These are phyloP conservation scores for Pseudococcus jackbeardsleyi DNA, from an alignment of 2,888 invertebrate genomes.

Conservation along the genomic window DNA sequence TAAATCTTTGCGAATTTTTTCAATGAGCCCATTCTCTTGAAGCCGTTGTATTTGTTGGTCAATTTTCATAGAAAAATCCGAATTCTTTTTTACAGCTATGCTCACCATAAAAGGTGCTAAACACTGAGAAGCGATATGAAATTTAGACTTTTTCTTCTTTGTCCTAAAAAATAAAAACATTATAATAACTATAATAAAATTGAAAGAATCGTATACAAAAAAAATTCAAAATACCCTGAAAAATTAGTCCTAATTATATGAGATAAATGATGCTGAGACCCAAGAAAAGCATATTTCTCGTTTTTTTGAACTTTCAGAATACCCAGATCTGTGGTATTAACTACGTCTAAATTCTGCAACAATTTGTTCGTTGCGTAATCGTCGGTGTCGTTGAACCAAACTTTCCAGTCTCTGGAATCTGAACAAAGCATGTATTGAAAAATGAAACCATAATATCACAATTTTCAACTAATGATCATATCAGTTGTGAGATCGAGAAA, in stretches of 20 bases:
- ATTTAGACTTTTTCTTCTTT: constrained; percentile 70
- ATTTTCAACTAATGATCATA: too few relatives aligned
- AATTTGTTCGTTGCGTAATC: constrained; percentile 77
- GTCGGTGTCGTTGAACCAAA: constrained; percentile 80
- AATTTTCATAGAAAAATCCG: constrained; percentile 77
- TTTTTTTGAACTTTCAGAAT: constrained; percentile 81
- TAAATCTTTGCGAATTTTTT: constrained; percentile 79
- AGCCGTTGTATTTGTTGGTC: constrained; percentile 76
- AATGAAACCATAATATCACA: background rate
- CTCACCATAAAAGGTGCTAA: constrained; percentile 81
- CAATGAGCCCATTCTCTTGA: constrained; percentile 78
- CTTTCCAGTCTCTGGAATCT: constrained; percentile 84
- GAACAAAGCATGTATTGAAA: background rate
- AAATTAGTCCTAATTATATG: constrained; percentile 82
- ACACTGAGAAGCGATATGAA: constrained; percentile 82
- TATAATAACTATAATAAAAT: background rate
- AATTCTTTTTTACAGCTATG: constrained; percentile 76
- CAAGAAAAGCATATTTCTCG: constrained; percentile 83
- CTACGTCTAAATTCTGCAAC: constrained; percentile 78
- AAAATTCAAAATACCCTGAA: constrained; percentile 72
- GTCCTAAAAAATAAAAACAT: background rate
- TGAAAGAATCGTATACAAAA: background rate
- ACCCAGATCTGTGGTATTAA: constrained; percentile 78
- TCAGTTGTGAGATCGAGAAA: too few relatives aligned
- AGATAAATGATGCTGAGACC: constrained; percentile 80